Evolutionary conservation across 2,888 invertebrate genomes (phyloP).

Genomic region (Myopa tessellatipennis): DNA sequence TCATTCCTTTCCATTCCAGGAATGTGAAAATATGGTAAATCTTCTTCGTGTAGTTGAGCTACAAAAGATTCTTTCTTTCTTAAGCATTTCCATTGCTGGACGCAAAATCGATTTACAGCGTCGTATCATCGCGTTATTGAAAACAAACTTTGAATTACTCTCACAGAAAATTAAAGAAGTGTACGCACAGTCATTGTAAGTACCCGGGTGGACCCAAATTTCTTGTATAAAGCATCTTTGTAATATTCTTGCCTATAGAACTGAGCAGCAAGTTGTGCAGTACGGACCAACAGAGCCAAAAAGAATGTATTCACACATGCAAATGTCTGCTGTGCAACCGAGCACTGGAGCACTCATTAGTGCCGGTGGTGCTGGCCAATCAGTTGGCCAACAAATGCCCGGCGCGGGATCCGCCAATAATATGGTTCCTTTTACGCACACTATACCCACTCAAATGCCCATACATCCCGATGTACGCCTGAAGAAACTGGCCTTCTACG

Average conservation of each 20-base stretch:
- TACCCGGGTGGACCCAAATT: conserved; percentile 16
- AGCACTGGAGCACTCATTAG: conserved; percentile 58
- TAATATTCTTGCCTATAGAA: conserved; percentile 38
- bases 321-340: conserved; percentile 61
- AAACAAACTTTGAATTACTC: conserved; percentile 73
- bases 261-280: conserved; percentile 51
- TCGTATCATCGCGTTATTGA: conserved; percentile 78
- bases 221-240: neutral
- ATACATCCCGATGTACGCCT: conserved; percentile 94
- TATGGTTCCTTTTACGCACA: conserved; percentile 67
- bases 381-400: conserved; percentile 48
- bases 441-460: conserved; percentile 74
- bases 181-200: conserved; percentile 64
- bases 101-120: conserved; percentile 83
- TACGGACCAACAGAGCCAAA: conserved; percentile 60
- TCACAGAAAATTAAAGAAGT: conserved; percentile 73
- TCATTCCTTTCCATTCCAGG: conserved; percentile 54
- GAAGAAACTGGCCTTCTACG: conserved; percentile 92
- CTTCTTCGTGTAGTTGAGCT: conserved; percentile 85
- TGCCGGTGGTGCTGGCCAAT: conserved; percentile 52
- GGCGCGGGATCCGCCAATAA: conserved; percentile 61
- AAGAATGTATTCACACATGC: conserved; percentile 67
- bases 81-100: conserved; percentile 82
- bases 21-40: conserved; percentile 67
- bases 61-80: conserved; percentile 83